phyloP scores from a whole-genome alignment of 2,888 invertebrate species.

The Limnephilus rhombicus region DNA sequence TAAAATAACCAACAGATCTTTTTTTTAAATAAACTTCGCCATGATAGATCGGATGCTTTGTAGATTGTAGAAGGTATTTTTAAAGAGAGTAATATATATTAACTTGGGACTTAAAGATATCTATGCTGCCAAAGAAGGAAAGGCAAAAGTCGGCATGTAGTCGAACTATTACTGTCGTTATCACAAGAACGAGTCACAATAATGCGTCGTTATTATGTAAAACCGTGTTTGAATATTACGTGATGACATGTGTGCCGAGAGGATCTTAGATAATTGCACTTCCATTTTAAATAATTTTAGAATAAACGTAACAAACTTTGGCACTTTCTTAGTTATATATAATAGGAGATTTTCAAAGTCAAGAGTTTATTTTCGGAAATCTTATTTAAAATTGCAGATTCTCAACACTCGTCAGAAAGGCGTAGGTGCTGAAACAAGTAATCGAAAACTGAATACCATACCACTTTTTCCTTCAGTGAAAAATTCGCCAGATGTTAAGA shows the following conservation, averaged over 20 bases:
- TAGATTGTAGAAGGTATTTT: neutral
- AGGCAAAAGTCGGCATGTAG: too few relatives aligned
- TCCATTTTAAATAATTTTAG: too few relatives aligned
- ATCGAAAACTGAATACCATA: neutral
- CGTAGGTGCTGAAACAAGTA: neutral
- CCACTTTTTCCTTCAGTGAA: neutral
- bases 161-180: too few relatives aligned
- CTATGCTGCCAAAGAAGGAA: too few relatives aligned
- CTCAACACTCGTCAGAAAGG: neutral
- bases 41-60: neutral
- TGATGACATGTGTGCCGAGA: too few relatives aligned
- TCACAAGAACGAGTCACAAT: neutral
- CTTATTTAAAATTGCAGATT: too few relatives aligned
- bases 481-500: neutral
- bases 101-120: neutral
- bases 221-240: too few relatives aligned
- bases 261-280: too few relatives aligned
- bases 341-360: too few relatives aligned
- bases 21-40: neutral
- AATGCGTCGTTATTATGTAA: neutral
- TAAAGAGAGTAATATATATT: neutral
- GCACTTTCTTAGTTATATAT: too few relatives aligned
- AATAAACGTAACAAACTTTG: too few relatives aligned
- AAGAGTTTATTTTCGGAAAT: too few relatives aligned
- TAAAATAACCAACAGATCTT: neutral